Evolutionary conservation across 1,140 invertebrate genomes (phyloP).

Genomic region (Trichogramma pretiosum): DNA sequence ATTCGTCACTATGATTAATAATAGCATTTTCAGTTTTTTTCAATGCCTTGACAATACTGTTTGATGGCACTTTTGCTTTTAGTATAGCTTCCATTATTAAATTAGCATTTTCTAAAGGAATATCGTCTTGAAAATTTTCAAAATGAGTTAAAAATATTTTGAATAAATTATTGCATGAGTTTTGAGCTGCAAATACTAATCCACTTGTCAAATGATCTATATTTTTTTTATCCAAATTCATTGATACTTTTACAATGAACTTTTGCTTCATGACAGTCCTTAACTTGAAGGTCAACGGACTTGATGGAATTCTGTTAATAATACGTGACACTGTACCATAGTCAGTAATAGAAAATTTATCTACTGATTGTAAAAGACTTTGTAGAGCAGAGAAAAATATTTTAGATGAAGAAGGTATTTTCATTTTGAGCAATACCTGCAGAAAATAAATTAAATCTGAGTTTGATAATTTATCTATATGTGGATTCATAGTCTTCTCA

Average conservation of each 20-base stretch:
- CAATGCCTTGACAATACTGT: too few species aligned
- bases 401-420: neutral
- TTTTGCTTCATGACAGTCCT: neutral
- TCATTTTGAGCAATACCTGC: neutral
- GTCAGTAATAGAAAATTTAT: neutral
- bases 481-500: neutral
- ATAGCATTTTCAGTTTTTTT: too few species aligned
- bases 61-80: too few species aligned
- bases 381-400: neutral
- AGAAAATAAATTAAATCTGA: neutral
- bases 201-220: neutral
- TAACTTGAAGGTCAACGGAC: neutral
- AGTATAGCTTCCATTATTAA: conserved; percentile 1
- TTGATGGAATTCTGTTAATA: neutral
- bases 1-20: too few species aligned
- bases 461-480: neutral
- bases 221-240: neutral
- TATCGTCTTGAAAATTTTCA: neutral
- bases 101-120: neutral
- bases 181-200: neutral
- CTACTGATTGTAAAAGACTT: neutral
- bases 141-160: neutral
- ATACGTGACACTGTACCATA: neutral
- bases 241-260: neutral
- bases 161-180: neutral